phyloP scores from a whole-genome alignment of 2,797 vertebrate species.

The Picus viridis region DNA sequence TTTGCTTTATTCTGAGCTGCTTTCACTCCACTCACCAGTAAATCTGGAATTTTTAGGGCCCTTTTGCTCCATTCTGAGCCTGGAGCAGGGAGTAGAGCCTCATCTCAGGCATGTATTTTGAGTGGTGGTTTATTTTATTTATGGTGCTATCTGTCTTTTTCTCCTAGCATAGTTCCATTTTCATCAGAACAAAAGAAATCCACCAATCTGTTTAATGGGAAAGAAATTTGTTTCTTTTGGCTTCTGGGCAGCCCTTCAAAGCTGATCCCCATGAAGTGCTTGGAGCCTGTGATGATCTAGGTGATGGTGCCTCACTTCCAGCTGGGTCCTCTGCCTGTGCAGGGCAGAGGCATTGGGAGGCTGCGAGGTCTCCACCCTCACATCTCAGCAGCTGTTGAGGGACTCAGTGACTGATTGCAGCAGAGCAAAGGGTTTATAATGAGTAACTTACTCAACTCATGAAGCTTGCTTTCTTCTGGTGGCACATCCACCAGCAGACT shows the following conservation, averaged over 20 bases:
- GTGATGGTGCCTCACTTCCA: constrained; percentile 32
- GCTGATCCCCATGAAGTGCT: not conserved
- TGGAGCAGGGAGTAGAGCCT: not conserved
- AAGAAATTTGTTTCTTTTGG: constrained; percentile 38
- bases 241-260: constrained; percentile 57
- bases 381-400: constrained; percentile 30
- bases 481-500: not conserved
- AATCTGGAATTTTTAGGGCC: not conserved
- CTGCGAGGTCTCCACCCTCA: constrained; percentile 31
- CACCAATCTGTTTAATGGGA: constrained; percentile 26
- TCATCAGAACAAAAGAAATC: constrained; percentile 28
- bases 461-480: constrained; percentile 25
- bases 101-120: not conserved
- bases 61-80: not conserved
- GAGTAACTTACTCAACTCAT: constrained; percentile 19
- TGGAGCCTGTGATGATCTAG: constrained; percentile 27
- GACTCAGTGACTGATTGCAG: constrained; percentile 19
- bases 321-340: constrained; percentile 39
- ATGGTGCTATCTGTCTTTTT: not conserved
- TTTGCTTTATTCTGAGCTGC: too few relatives aligned
- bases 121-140: constrained; percentile 31
- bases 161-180: not conserved
- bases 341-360: not conserved
- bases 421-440: constrained; percentile 43
- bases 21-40: not conserved